Base-by-base conservation (phyloP, 2,113 vertebrate species). In the Platichthys stellatus region DNA sequence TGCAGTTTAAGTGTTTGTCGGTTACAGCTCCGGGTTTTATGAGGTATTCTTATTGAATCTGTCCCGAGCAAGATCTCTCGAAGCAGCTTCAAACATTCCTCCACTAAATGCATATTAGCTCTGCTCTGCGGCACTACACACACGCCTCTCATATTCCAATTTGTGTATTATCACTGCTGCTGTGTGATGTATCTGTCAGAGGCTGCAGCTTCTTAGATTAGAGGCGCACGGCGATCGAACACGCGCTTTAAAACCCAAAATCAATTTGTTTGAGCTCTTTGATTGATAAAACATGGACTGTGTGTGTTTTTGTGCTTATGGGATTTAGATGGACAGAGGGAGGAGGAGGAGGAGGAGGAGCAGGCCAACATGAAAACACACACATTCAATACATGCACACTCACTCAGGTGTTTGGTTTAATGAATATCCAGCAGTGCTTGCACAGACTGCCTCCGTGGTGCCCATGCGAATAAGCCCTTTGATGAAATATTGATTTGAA, bases 241-340 rank as follows among this genome's bases (percentile, higher is more conserved):
- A 66, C 31, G 5, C n/a, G 61, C 68, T 76, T 76, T 86, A 68
- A 63, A 84, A 83, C 61, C 45, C 65, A 69, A 88, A 87, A 86
- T 91, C 80, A 35, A 90, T 90, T 80, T 74, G 80, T 84, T 80
- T 83, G 74, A 78, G 78, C 71, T 45, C 62, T 85, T 65, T 77
- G 80, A 87, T 76, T 78, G 83, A 83, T 79, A 69, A 70, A 80
- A 82, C 53, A n/a, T 15, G 56, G 54, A 38, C 51, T 58, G 62
- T 76, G 69, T 78, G 77, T 84, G 66, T 81, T 68, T 72, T 72
- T 85, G 38, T 60, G 74, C 65, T 82, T 76, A 49, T 60, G 72
- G 75, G 76, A 72, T 79, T 86, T 69, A 51, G 56, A 80, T 13
- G 63, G 63, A 70, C 47, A 47, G 13, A 11, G 53, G 28, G 63